These are phyloP conservation scores for Pygoscelis adeliae DNA, from an alignment of 2,113 vertebrate species.

Conservation along the genomic window DNA sequence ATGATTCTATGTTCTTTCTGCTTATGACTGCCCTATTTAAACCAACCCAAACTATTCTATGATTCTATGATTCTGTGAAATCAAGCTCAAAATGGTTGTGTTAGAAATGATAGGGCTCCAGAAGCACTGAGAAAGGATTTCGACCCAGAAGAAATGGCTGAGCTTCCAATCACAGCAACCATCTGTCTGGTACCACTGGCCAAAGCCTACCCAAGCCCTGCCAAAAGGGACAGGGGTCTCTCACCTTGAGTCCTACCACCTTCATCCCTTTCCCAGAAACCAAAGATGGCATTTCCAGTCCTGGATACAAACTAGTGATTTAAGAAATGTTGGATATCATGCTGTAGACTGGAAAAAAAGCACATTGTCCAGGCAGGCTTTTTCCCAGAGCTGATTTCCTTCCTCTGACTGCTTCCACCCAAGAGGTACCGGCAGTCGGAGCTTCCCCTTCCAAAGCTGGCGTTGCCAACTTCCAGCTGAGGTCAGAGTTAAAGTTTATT, in stretches of 20 bases:
- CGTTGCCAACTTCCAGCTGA: neutral
- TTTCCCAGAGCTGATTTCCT: neutral
- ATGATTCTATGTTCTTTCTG: too few relatives aligned
- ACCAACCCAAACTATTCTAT: too few relatives aligned
- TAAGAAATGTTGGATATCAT: neutral
- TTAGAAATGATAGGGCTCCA: neutral
- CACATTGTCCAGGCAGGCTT: neutral
- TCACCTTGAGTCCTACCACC: neutral
- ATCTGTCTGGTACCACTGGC: constrained; percentile 27
- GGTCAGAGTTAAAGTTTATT: constrained; percentile 27
- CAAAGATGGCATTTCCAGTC: neutral
- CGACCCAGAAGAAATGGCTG: neutral
- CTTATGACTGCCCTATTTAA: neutral
- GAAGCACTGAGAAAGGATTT: constrained; percentile 26
- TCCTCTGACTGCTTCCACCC: neutral
- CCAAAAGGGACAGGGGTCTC: neutral
- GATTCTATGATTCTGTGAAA: neutral
- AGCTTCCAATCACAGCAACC: constrained; percentile 15
- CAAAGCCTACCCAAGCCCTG: constrained; percentile 18
- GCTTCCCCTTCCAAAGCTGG: constrained; percentile 15
- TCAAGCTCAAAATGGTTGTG: neutral
- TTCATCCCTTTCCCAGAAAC: neutral
- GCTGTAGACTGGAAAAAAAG: neutral
- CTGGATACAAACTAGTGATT: neutral
- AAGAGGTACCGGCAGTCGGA: neutral